These are phyloP conservation scores for Lemur catta DNA, from an alignment of 2,797 vertebrate species.

Conservation along the genomic window DNA sequence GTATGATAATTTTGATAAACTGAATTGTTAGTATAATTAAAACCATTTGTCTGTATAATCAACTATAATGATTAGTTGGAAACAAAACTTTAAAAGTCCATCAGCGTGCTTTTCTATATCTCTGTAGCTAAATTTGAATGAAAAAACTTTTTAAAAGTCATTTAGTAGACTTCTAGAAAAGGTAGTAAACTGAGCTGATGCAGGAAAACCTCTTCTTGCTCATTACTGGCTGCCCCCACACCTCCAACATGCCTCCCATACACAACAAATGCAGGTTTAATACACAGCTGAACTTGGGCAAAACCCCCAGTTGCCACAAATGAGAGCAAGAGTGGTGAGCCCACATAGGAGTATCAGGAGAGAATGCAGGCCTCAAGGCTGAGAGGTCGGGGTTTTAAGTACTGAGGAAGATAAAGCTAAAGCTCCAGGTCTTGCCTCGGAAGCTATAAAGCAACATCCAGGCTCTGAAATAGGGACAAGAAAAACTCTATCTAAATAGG, in stretches of 20 bases:
- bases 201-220: background rate
- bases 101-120: background rate
- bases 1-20: background rate
- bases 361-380: no score
- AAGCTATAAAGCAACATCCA: background rate
- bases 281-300: background rate
- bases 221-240: background rate
- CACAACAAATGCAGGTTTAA: background rate
- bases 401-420: background rate
- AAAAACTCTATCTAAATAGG: background rate
- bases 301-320: background rate
- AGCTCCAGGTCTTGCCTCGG: background rate
- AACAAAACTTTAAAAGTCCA: background rate
- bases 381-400: background rate
- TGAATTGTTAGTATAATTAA: background rate
- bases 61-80: background rate
- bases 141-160: background rate
- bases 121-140: background rate
- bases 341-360: background rate
- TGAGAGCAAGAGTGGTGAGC: background rate
- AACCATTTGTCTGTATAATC: background rate
- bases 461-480: background rate
- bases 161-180: background rate
- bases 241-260: background rate
- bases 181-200: background rate